Evolutionary conservation across 2,888 invertebrate genomes (phyloP), one percentile per base, ranked within the genome.

Genomic region (Drosophila ezoana): DNA sequence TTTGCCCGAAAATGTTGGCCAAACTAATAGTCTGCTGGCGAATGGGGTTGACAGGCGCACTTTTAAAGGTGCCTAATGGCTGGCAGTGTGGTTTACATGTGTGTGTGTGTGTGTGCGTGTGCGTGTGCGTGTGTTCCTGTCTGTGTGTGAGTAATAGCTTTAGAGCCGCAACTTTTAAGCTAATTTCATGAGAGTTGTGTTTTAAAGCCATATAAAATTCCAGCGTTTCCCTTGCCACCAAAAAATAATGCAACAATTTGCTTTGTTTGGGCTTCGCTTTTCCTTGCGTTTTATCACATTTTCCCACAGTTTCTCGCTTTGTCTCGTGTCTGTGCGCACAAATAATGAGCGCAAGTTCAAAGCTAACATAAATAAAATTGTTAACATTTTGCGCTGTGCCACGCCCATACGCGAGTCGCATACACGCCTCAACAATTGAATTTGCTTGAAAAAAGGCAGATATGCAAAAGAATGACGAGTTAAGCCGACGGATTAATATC

Each of bases 281-380:
- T 54, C 4, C 20, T 32, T 33, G 33, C 20, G 4, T 18, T 43
- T 20, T 37, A 44, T 52, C 49, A 20, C 48, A 48, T 72, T 58
- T 53, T 60, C 45, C n/a, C 14, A 37, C 38, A 20, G 47, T 44
- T 40, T 54, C 18, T 33, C 51, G 59, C 56, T 51, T 63, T 57
- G 49, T 64, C 52, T 58, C 60, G 48, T 51, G 51, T 62, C 63
- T 62, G 51, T 37, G 41, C 76, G 62, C 37, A 44, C 77, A 85
- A 86, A 85, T 85, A 85, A 88, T 88, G 85, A 81, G 75, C 66
- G 67, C 78, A 80, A 84, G 85, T 86, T 86, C 89, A 86, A 86
- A 88, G 85, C 81, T 81, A 86, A 88, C 81, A 88, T 77, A 86
- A 86, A 86, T 86, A 88, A 86, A 86, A 88, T 88, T 86, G 89